Base-by-base conservation (phyloP, 2,113 vertebrate species). In the Spermophilus dauricus region DNA sequence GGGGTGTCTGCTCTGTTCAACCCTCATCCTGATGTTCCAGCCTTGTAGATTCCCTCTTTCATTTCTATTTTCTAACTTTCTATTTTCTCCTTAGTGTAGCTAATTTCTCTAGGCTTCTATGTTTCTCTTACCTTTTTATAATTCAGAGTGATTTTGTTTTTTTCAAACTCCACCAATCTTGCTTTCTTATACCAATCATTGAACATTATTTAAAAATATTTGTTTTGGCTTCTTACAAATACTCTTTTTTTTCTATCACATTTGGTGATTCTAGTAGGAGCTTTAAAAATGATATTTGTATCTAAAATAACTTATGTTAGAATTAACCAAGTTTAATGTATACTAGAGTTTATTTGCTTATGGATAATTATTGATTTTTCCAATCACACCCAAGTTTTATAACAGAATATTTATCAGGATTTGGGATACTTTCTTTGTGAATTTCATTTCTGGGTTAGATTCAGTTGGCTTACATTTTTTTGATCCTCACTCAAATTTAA, bases 281-380 rank as follows among this genome's bases (percentile, higher is more conserved):
- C 17, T 58, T 58, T 58, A 58, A 58, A 45, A 20, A 22, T 58
- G 56, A 58, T 82, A 69, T n/a, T 0, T 61, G 30, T 14, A 45
- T 81, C 28, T 84, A 89, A 95, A 51, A 48, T 95, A 84, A 82
- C 84, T 95, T 89, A 42, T 61, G 18, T 61, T 70, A 86, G 94
- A 82, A 88, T 92, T 90, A 63, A 61, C 2, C 10, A 89, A 39
- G 82, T 91, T 93, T 92, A 61, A 84, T 80, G 51, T 16, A 81
- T 4, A 61, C 16, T 78, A 14, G 48, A 75, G 17, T 85, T 70
- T 63, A 45, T 87, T 86, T 78, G 37, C 18, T 67, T 82, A 8
- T 80, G 10, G 30, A 70, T 92, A 65, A 56, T 88, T 72, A 90
- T 14, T 76, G 45, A 89, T 94, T 91, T 86, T 96, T 10, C 72